phyloP scores from a whole-genome alignment of 2,797 vertebrate species.

The Epinephelus coioides region DNA sequence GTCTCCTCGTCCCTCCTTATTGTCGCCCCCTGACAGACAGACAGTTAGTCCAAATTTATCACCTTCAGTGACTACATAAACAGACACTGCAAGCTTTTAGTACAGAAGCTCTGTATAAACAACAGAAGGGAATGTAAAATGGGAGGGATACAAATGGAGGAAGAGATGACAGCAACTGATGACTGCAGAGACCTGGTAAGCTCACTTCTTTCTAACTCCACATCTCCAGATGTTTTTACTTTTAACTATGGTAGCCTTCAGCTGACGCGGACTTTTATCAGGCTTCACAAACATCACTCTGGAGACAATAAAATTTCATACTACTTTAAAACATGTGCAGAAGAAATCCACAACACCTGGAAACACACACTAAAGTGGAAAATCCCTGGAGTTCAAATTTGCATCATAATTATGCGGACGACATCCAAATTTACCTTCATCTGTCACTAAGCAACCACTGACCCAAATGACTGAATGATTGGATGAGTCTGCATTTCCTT shows the following conservation, averaged over 20 bases:
- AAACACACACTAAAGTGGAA: neutral
- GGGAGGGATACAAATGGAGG: neutral
- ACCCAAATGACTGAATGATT: neutral
- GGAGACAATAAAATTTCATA: no score
- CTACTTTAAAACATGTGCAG: no score
- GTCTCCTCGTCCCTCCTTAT: slow-evolving; percentile 93
- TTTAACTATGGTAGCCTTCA: no score
- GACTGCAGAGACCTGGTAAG: neutral
- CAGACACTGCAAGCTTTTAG: neutral
- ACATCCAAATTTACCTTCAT: neutral
- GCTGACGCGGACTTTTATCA: no score
- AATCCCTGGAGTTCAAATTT: neutral
- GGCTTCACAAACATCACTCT: no score
- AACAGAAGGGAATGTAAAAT: neutral
- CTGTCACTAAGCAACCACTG: neutral
- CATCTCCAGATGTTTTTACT: no score
- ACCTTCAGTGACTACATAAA: neutral
- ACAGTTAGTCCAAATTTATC: slow-evolving; percentile 3
- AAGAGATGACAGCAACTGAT: neutral
- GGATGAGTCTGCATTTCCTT: neutral
- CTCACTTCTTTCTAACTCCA: no score
- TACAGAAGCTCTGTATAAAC: neutral
- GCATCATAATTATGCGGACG: neutral
- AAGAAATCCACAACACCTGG: neutral
- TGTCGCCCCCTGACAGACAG: slow-evolving; percentile 89